Percentiles rank a stretch among this genome's conserved stretches.
phyloP scores from a whole-genome alignment of 2,888 invertebrate genomes.

The Polymixis flavicincta region DNA sequence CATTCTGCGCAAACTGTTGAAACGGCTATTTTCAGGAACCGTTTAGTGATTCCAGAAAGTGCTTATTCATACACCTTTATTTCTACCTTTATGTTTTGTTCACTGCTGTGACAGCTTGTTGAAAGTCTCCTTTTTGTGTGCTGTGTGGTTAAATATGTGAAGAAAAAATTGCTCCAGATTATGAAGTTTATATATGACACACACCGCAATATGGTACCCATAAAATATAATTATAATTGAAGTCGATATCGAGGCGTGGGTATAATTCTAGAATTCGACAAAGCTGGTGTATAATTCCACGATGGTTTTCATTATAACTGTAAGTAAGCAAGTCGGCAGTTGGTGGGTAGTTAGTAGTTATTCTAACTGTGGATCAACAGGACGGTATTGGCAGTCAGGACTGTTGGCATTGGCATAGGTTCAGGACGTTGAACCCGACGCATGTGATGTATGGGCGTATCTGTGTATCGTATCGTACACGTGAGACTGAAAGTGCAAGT shows the following conservation, averaged over 20 bases:
- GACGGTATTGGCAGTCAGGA: constrained; percentile 77
- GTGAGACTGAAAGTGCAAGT: constrained; percentile 80
- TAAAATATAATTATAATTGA: constrained; percentile 53
- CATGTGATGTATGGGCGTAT: constrained; percentile 66
- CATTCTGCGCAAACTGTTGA: constrained; percentile 76
- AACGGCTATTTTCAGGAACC: constrained; percentile 65
- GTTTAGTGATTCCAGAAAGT: constrained; percentile 60
- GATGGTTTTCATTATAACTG: constrained; percentile 30
- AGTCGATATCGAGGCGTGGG: constrained; percentile 49
- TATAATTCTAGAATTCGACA: constrained; percentile 22
- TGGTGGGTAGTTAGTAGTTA: constrained; percentile 38
- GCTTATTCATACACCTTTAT: constrained; percentile 57
- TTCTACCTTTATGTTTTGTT: constrained; percentile 3
- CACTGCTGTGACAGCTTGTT: background rate
- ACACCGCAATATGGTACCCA: constrained; percentile 40
- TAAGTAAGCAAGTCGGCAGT: constrained; percentile 21
- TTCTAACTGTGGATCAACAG: constrained; percentile 47
- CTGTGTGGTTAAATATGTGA: background rate
- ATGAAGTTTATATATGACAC: constrained; percentile 18
- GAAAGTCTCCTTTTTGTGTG: background rate
- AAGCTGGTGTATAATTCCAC: constrained; percentile 12
- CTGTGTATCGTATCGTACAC: no score
- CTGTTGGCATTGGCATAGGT: constrained; percentile 87
- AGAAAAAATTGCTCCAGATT: constrained; percentile 17
- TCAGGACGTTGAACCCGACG: constrained; percentile 81